These are phyloP conservation scores for Haliclystus octoradiatus DNA, from an alignment of 30 jellyfish, hydroid and myxozoan species.

Conservation along the genomic window DNA sequence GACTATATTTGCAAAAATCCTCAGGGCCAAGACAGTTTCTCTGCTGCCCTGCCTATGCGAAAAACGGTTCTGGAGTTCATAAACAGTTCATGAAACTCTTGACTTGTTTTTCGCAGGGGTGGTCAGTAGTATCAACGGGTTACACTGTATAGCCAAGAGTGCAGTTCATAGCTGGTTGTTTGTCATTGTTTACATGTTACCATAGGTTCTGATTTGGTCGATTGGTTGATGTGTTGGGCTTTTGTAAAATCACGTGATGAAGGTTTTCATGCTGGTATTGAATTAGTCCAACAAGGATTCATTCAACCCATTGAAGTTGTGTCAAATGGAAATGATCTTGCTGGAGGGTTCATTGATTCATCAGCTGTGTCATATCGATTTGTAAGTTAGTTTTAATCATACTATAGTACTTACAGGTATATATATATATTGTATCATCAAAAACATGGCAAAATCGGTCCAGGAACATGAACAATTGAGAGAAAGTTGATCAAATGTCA, in stretches of 20 bases:
- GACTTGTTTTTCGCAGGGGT: not conserved
- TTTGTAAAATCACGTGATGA: conserved; percentile 53
- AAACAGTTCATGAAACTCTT: not conserved
- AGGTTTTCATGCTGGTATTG: conserved; percentile 41
- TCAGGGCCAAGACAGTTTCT: too few species aligned
- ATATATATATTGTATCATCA: too few species aligned
- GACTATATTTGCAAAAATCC: not conserved
- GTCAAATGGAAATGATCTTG: too few species aligned
- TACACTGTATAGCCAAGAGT: too few species aligned
- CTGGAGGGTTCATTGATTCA: conserved; percentile 45
- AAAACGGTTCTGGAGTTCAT: too few species aligned
- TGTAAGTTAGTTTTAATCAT: conserved; percentile 27
- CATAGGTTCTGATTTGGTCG: conserved; percentile 48
- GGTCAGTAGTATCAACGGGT: not conserved
- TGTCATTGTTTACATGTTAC: not conserved
- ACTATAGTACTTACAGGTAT: too few species aligned
- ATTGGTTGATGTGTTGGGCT: conserved; percentile 72
- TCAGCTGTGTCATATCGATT: conserved; percentile 48
- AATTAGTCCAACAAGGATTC: conserved; percentile 47
- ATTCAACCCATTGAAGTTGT: conserved; percentile 81
- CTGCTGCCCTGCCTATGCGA: too few species aligned
- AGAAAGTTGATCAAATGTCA: too few species aligned
- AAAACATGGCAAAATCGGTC: too few species aligned
- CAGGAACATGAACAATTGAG: too few species aligned
- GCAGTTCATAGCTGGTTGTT: too few species aligned